Conservation (phyloP, 1,140 invertebrate species). For the Argopecten irradians region DNA sequence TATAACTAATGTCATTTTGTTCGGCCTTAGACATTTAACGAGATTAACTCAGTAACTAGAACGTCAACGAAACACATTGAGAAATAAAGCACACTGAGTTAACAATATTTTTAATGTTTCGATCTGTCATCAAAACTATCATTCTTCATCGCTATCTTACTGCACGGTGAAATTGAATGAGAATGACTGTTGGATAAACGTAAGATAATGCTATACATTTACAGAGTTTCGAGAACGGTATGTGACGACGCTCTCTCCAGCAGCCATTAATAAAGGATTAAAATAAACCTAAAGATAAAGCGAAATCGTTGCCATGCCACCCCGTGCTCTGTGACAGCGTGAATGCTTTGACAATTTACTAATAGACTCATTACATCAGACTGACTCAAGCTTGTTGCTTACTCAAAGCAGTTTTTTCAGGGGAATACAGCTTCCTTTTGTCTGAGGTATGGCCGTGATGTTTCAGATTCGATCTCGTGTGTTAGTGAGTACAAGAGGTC, state of each 20-base stretch:
- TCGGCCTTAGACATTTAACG: neutral
- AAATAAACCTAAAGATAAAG: neutral
- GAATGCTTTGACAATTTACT: constrained; percentile 10
- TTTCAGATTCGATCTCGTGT: constrained; percentile 4
- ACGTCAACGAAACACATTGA: neutral
- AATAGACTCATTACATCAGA: neutral
- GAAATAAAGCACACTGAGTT: neutral
- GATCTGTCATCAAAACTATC: neutral
- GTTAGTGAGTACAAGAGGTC: neutral
- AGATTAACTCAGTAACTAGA: neutral
- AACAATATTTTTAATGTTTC: neutral
- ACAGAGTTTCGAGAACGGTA: neutral
- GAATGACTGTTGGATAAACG: neutral
- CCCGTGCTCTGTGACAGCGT: constrained; percentile 11
- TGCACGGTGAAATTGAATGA: neutral
- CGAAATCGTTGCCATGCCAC: neutral
- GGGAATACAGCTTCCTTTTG: neutral
- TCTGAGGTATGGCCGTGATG: neutral
- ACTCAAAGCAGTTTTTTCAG: neutral
- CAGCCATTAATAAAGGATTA: neutral
- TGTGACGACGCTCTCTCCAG: neutral
- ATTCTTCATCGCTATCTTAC: neutral
- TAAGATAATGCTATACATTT: neutral
- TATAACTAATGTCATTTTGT: neutral
- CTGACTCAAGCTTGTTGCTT: neutral